Evolutionary conservation across 2,113 vertebrate species (phyloP).

Genomic region (Ammodytes dubius): DNA sequence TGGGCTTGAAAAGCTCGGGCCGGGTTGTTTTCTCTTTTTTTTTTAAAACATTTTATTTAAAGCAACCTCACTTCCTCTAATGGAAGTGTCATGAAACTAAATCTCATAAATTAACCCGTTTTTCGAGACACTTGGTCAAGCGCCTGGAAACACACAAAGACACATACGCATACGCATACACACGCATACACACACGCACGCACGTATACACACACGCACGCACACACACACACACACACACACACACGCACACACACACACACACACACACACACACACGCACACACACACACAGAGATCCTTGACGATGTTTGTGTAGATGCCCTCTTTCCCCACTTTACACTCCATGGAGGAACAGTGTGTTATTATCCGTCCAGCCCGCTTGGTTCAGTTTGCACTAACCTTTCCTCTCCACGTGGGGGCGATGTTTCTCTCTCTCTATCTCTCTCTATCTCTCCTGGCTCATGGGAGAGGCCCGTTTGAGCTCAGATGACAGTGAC

Average conservation of each 20-base stretch:
- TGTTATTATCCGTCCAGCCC: conserved; percentile 65
- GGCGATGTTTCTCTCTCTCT: conserved; percentile 53
- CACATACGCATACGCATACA: neutral
- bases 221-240: neutral
- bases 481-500: conserved; percentile 53
- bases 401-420: conserved; percentile 57
- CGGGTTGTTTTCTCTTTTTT: conserved; percentile 18
- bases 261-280: conserved; percentile 1
- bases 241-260: neutral
- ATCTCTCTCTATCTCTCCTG: neutral
- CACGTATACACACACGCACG: neutral
- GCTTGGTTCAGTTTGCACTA: conserved; percentile 78
- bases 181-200: too few relatives aligned
- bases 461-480: conserved; percentile 31
- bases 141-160: conserved; percentile 14
- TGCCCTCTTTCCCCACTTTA: neutral
- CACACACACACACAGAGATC: conserved; percentile 2
- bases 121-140: conserved; percentile 33
- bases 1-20: conserved; percentile 16
- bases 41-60: neutral
- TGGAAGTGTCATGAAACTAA: conserved; percentile 30
- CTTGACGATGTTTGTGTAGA: neutral
- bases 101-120: conserved; percentile 13
- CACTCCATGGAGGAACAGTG: conserved; percentile 33
- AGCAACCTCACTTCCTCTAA: conserved; percentile 32